Evolutionary conservation across 1,140 invertebrate species (phyloP), one percentile per base, ranked within the genome.

Genomic region (Drosophila biarmipes): DNA sequence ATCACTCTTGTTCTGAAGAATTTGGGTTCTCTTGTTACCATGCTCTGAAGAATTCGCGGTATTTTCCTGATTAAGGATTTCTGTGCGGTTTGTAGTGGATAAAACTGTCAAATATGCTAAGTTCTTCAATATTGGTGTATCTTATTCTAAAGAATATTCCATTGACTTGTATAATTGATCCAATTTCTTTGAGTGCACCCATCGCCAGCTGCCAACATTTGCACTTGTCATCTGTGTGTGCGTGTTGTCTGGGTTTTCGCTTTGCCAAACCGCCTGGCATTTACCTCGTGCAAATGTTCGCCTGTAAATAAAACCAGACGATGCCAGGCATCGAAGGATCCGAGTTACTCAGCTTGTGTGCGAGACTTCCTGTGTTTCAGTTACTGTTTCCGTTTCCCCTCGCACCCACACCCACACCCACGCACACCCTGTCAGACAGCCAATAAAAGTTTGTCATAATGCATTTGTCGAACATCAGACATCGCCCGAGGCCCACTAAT

Each of bases 391-490:
- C 38, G 43, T 49, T 61, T 67, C 54, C 71, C 29, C 43, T 24
- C 54, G 42, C 38, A 7, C 48, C 45, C 17, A 43, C 40, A 43
- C 40, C 15, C 38, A 17, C 3, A 2, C 17, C 0, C 21, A n/a
- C n/a, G n/a, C n/a, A n/a, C n/a, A n/a, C n/a, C n/a, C n/a, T n/a
- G n/a, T 4, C 45, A 27, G 12, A 63, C 42, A 48, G 53, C 64
- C 63, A 86, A 78, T 80, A 80, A 80, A 78, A 74, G 38, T 78
- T 71, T 66, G 71, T 34, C 73, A 78, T 74, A 78, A 78, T 62
- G 58, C 52, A 74, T 56, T 59, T 55, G 63, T 57, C 46, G 35
- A 56, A 38, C 43, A 55, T 51, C 38, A 67, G 58, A 51, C 45
- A 7, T n/a, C 15, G 56, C 48, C 79, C 21, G 31, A 51, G 57